A percentile compares a stretch with the other conserved stretches of the same genome.
These are phyloP conservation scores for Engystomops pustulosus DNA, from an alignment of 2,113 vertebrate species.

Conservation along the genomic window DNA sequence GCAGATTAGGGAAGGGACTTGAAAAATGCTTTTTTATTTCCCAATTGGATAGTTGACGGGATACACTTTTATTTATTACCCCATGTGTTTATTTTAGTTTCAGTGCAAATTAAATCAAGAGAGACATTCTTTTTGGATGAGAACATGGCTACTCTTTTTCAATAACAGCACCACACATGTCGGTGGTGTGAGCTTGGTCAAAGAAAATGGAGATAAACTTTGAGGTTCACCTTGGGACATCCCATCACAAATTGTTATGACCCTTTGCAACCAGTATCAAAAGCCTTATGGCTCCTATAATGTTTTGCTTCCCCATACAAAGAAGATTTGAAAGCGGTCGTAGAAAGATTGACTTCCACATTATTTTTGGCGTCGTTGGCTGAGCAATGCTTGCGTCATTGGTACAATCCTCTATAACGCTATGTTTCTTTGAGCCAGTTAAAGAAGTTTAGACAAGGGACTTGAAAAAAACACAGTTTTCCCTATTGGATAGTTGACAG, in stretches of 20 bases:
- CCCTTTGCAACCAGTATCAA: too few relatives aligned
- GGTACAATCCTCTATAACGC: background rate
- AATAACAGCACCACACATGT: too few relatives aligned
- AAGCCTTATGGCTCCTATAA: too few relatives aligned
- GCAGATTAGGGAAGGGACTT: background rate
- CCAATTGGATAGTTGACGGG: background rate
- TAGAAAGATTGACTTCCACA: constrained; percentile 35
- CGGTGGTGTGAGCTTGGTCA: too few relatives aligned
- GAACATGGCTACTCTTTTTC: too few relatives aligned
- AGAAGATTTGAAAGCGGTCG: background rate
- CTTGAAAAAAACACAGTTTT: background rate
- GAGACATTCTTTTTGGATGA: too few relatives aligned
- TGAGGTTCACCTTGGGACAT: too few relatives aligned
- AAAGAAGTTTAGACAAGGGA: background rate
- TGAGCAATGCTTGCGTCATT: background rate
- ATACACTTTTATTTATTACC: constrained; percentile 1
- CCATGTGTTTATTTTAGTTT: background rate
- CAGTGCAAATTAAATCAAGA: background rate
- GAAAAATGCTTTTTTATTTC: background rate
- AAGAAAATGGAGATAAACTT: too few relatives aligned
- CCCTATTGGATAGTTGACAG: background rate
- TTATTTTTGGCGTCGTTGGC: background rate
- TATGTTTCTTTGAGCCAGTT: background rate
- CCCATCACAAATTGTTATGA: too few relatives aligned
- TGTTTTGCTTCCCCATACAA: too few relatives aligned